phyloP scores from a whole-genome alignment of 2,113 vertebrate genomes.

The Lepus timidus region DNA sequence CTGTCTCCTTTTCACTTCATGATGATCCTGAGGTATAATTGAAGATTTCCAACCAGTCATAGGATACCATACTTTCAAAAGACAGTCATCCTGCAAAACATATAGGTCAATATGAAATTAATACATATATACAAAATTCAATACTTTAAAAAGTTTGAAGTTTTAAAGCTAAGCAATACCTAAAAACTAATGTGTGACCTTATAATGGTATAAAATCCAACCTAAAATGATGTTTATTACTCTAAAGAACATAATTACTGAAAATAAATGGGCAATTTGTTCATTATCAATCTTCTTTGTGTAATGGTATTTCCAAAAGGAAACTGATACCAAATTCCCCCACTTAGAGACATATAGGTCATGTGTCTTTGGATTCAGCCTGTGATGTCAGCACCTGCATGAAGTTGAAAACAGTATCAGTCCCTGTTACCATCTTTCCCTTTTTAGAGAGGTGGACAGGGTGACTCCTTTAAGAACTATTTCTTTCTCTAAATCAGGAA shows the following conservation, averaged over 20 bases:
- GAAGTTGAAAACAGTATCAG: constrained; percentile 14
- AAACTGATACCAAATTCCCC: neutral
- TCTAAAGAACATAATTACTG: constrained; percentile 42
- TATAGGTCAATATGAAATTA: constrained; percentile 52
- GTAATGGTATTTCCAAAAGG: neutral
- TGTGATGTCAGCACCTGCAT: neutral
- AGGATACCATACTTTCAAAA: constrained; percentile 98
- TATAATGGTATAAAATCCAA: constrained; percentile 46
- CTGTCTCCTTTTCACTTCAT: constrained; percentile 90
- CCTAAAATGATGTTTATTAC: neutral
- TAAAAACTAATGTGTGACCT: constrained; percentile 1
- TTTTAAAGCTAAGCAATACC: constrained; percentile 26
- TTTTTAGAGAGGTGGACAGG: neutral
- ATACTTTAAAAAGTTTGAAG: constrained; percentile 26
- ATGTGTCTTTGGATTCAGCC: neutral
- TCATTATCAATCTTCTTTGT: constrained; percentile 1
- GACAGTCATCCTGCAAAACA: constrained; percentile 94
- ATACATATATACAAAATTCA: neutral
- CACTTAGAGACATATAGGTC: neutral
- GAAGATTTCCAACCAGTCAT: constrained; percentile 97
- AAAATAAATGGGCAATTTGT: constrained; percentile 16
- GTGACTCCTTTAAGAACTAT: neutral
- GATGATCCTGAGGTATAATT: constrained; percentile 93
- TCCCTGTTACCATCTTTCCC: neutral
- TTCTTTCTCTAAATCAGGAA: constrained; percentile 8